Evolutionary conservation across 2,888 invertebrate genomes (phyloP), one percentile per base, ranked within the genome.

Genomic region (Zaprionus bogoriensis): DNA sequence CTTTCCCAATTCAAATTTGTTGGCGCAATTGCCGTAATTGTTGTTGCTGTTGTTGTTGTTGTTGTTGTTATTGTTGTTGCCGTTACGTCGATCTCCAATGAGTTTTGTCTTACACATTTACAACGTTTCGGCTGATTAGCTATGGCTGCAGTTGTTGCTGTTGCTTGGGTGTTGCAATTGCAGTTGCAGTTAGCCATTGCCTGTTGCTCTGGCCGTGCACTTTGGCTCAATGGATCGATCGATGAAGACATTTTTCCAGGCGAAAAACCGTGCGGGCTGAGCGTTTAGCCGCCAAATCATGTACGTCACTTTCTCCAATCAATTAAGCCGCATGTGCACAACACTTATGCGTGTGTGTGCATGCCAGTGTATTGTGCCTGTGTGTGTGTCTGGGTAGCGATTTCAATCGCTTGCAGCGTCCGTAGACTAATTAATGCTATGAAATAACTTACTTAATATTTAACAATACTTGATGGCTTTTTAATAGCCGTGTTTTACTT

Each of bases 381-480:
- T 39, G 19, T 19, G 22, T 27, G 28, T 25, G 42, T 30, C 30
- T 60, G 53, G 30, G 57, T 62, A 61, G 55, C 76, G 79, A 76
- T 76, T 67, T 85, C 77, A 80, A 80, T 82, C 74, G 62, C 67
- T 67, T 50, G 59, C 54, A 66, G 57, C 60, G 57, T 66, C 38
- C 19, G 30, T 53, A 52, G 52, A 61, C 76, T 79, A 79, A 76
- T 79, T 85, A 82, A 67, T 70, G 74, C 76, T 74, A 74, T 78
- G 74, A 80, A 80, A 80, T 80, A 80, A 80, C 86, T 79, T 82
- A 79, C 86, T 79, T 82, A 76, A 85, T 85, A 82, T 80, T 82
- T 74, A 83, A 82, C 83, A 80, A 86, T 82, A 77, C 66, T 58
- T 82, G 77, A 80, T 86, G 80, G 54, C 57, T 54, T 85, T 80